Evolutionary conservation across 2,888 invertebrate species (phyloP).

Genomic region (Amitus sp.): DNA sequence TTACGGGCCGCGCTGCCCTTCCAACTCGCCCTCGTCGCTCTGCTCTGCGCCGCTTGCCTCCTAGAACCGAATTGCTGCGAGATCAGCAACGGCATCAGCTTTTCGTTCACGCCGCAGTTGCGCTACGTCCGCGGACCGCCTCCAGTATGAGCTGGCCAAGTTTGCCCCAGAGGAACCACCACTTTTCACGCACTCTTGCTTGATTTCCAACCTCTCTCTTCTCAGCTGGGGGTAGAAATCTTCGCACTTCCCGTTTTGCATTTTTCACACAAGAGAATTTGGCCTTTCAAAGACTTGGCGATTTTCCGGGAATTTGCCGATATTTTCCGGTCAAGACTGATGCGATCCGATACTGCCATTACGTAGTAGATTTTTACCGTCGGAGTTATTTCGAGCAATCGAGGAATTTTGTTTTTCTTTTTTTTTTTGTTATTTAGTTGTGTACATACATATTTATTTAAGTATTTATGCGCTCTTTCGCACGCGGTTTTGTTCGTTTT

Average conservation of each 20-base stretch:
- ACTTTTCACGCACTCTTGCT: neutral
- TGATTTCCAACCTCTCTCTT: too few relatives aligned
- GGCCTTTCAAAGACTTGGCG: too few relatives aligned
- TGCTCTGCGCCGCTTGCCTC: slow-evolving; percentile 79
- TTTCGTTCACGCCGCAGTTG: slow-evolving; percentile 82
- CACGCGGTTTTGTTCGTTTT: neutral
- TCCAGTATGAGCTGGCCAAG: slow-evolving; percentile 68
- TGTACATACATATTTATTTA: too few relatives aligned
- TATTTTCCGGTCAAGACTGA: neutral
- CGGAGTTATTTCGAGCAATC: neutral
- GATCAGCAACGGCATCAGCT: slow-evolving; percentile 78
- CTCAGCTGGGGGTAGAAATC: neutral
- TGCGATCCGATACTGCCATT: neutral
- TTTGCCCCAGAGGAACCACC: neutral
- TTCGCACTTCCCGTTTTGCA: neutral
- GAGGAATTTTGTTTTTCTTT: too few relatives aligned
- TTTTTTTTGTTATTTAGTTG: too few relatives aligned
- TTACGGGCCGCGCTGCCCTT: slow-evolving; percentile 80
- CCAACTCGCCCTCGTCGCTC: slow-evolving; percentile 78
- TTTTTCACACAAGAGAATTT: neutral
- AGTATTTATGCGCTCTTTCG: too few relatives aligned
- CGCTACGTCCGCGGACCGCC: slow-evolving; percentile 86
- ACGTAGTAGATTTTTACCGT: neutral
- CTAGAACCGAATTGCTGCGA: slow-evolving; percentile 83
- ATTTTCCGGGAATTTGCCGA: too few relatives aligned